phyloP scores from a whole-genome alignment of 1,140 invertebrate genomes.

The Drosophila fuyamai region DNA sequence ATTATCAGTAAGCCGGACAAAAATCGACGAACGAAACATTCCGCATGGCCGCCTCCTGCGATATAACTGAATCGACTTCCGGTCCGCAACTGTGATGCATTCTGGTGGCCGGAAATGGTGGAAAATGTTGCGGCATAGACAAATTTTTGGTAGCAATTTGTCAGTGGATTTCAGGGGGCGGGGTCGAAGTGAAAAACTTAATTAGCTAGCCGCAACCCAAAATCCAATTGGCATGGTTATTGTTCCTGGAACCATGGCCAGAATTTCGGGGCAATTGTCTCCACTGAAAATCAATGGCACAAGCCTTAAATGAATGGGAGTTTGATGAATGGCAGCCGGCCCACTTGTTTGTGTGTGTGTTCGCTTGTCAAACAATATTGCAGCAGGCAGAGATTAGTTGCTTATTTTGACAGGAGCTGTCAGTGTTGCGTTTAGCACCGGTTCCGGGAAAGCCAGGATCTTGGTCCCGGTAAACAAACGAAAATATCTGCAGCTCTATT shows the following conservation, averaged over 20 bases:
- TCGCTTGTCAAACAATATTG: slow-evolving; percentile 68
- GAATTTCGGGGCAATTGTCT: slow-evolving; percentile 25
- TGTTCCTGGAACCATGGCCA: slow-evolving; percentile 12
- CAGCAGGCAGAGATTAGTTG: slow-evolving; percentile 69
- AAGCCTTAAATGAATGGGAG: slow-evolving; percentile 10
- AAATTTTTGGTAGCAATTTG: slow-evolving; percentile 19
- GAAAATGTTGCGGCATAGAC: slow-evolving; percentile 36
- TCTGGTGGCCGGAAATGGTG: slow-evolving; percentile 38
- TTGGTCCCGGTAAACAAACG: slow-evolving; percentile 52
- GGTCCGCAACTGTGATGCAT: slow-evolving; percentile 21
- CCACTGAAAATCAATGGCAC: slow-evolving; percentile 36
- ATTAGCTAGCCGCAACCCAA: slow-evolving; percentile 45
- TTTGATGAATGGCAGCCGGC: not conserved
- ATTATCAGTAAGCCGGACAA: slow-evolving; percentile 10
- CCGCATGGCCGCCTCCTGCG: slow-evolving; percentile 9
- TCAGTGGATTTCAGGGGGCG: not conserved
- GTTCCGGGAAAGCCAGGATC: not conserved
- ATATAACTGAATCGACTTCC: slow-evolving; percentile 18
- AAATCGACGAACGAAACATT: slow-evolving; percentile 10
- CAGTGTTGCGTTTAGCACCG: slow-evolving; percentile 69
- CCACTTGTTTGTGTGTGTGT: not conserved
- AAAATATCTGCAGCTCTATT: slow-evolving; percentile 44
- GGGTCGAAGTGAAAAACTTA: slow-evolving; percentile 30
- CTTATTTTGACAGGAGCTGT: slow-evolving; percentile 79
- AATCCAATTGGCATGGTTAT: slow-evolving; percentile 48